Conservation (phyloP, 1,140 invertebrate species). For the Magallana angulata region DNA sequence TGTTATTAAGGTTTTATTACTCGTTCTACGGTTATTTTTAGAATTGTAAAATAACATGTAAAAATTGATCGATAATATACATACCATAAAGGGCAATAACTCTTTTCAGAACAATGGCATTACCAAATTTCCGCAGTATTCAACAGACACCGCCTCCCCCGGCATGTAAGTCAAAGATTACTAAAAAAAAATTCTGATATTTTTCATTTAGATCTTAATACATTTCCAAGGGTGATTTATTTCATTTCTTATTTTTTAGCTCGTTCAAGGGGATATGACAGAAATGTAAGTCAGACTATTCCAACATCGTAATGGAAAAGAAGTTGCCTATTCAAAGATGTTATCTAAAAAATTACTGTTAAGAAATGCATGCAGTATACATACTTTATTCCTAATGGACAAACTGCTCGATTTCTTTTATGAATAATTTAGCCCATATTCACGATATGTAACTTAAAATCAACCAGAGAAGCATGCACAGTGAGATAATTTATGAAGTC, state of each 20-base stretch:
- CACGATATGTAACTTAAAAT: not conserved
- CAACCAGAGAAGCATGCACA: not conserved
- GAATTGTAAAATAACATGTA: not conserved
- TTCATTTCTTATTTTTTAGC: conserved; percentile 36
- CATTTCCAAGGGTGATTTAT: no score
- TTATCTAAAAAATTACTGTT: not conserved
- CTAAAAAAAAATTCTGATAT: no score
- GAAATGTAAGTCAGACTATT: conserved; percentile 18
- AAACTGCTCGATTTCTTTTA: no score
- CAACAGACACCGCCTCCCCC: conserved; percentile 55
- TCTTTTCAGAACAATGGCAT: conserved; percentile 46
- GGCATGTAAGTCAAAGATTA: not conserved
- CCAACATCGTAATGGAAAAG: not conserved
- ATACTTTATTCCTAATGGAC: no score
- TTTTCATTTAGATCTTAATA: no score
- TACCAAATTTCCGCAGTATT: conserved; percentile 57
- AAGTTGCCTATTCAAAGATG: not conserved
- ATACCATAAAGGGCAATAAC: not conserved
- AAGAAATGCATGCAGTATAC: not conserved
- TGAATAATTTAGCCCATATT: no score
- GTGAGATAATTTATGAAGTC: not conserved
- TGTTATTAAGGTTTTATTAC: no score
- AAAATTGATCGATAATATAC: not conserved
- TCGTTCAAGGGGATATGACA: conserved; percentile 34
- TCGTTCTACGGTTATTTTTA: no score